A percentile compares a stretch with the other conserved stretches of the same genome.
Evolutionary conservation across 2,797 vertebrate species (phyloP).

Genomic region (Coluber constrictor): DNA sequence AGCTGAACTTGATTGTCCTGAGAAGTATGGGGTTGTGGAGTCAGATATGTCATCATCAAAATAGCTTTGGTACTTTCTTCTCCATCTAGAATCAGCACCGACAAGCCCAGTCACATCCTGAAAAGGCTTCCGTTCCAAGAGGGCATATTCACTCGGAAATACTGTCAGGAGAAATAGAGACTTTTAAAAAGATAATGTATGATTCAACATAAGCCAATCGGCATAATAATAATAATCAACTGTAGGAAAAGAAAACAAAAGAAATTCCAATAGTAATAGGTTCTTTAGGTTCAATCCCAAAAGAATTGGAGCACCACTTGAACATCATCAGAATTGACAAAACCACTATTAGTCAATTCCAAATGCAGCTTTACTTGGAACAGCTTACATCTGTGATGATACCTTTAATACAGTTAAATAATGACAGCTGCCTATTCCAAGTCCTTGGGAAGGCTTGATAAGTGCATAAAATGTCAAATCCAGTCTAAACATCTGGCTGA

Average conservation of each 20-base stretch:
- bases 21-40: background rate
- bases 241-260: background rate
- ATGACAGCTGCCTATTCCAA: background rate
- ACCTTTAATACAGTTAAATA: background rate
- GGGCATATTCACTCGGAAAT: background rate
- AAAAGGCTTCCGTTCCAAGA: background rate
- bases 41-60: background rate
- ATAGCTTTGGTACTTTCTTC: background rate
- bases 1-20: background rate
- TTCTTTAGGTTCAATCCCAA: background rate
- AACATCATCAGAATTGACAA: background rate
- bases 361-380: background rate
- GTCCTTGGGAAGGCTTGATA: background rate
- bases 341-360: background rate
- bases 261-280: background rate
- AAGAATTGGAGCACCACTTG: background rate
- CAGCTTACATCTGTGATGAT: background rate
- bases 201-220: background rate
- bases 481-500: background rate
- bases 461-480: background rate
- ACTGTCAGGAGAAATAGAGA: background rate
- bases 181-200: background rate
- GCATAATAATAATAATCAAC: background rate
- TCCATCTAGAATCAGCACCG: background rate
- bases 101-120: slow-evolving; percentile 1